Evolutionary conservation across 2,797 vertebrate genomes (phyloP).

Genomic region (Falco naumanni): DNA sequence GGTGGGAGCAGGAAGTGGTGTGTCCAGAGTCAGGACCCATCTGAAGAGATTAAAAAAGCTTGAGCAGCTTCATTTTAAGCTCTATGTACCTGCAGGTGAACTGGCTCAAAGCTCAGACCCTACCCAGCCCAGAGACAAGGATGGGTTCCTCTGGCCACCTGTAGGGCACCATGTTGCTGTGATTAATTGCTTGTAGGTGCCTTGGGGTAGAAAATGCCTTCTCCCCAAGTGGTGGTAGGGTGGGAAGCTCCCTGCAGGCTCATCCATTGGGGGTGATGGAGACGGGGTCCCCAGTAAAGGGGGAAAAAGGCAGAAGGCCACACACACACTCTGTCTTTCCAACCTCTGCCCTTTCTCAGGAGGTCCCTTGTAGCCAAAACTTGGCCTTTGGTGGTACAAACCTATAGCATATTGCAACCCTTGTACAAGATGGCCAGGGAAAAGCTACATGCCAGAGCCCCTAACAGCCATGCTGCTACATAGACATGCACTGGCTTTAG

Average conservation of each 20-base stretch:
- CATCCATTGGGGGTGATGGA: not conserved
- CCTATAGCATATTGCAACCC: not conserved
- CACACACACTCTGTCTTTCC: not conserved
- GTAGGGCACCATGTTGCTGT: not conserved
- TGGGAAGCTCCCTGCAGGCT: not conserved
- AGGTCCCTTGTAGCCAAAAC: not conserved
- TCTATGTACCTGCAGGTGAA: not conserved
- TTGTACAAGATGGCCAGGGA: not conserved
- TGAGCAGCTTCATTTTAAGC: not conserved
- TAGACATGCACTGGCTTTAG: not conserved
- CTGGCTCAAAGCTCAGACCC: not conserved
- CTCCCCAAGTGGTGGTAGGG: not conserved
- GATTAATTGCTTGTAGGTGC: not conserved
- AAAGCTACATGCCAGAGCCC: not conserved
- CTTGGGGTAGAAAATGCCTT: not conserved
- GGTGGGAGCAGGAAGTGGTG: not conserved
- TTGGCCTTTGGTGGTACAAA: not conserved
- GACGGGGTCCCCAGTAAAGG: not conserved
- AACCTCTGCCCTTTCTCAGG: not conserved
- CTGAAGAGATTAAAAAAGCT: not conserved
- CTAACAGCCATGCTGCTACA: not conserved
- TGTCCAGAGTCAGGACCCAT: not conserved
- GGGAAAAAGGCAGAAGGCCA: not conserved
- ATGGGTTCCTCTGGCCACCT: not conserved
- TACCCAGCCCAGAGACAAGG: not conserved